Base-by-base conservation (phyloP, 2,113 vertebrate species). In the Barbus barbus region DNA sequence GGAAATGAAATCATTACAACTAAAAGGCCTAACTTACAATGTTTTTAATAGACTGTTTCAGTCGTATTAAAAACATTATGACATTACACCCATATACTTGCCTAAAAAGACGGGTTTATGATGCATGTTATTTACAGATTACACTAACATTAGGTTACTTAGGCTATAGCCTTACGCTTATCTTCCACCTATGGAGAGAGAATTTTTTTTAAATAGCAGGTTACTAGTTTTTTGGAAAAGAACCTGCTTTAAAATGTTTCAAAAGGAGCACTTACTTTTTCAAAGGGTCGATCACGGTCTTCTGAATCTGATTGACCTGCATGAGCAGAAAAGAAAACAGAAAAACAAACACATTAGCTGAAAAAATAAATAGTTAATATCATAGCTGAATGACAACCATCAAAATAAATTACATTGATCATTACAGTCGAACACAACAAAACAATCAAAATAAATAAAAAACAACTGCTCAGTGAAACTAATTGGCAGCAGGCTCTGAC, bases 291-390 rank as follows among this genome's bases (percentile, higher is more conserved):
- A 99, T 96, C 72, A 97, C 97, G 0, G 97, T 99, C 93, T 97
- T 99, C 88, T 98, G 97, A 89, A 99, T 97, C 94, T 99, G 98
- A 92, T 96, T 98, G 90, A 99, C 97, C 98, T 99, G 91, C 84
- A 58, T 87, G 26, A 69, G 84, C 82, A 88, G 56, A 78, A 12
- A 46, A 51, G 71, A 91, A 38, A 71, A 46, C 78, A 53, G 85
- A 89, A 36, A 75, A 36, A 71, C 22, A 75, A 41, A 41, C 38
- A 9, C 36, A 65, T 28, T 56, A 85, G 33, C n/a, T 14, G 20
- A 71, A 83, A 9, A 2, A 63, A 38, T 6, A 31, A 56, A 36
- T n/a, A 1, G 48, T 28, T 53, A 20, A 33, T 56, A 58, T 58
- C 20, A 51, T 5, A 14, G 76, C 83, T 80, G 84, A 84, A 60